Evolutionary conservation across 2,888 invertebrate genomes (phyloP).

Genomic region (Chorisops tibialis): DNA sequence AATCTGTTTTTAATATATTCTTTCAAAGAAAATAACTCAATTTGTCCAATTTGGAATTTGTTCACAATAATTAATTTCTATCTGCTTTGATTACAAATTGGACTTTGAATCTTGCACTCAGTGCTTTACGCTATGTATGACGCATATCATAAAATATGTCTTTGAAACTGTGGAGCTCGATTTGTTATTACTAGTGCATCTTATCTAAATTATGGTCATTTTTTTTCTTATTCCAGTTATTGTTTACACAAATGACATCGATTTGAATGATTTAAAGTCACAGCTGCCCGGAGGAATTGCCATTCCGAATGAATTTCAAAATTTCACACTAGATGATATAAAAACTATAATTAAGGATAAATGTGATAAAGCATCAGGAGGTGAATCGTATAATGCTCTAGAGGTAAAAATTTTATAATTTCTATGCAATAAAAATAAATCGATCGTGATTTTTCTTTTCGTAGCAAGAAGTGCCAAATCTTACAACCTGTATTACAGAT

Average conservation of each 20-base stretch:
- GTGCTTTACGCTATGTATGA: too few species aligned
- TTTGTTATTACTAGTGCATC: too few species aligned
- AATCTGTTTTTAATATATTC: too few species aligned
- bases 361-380: constrained; percentile 62
- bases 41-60: too few species aligned
- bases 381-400: constrained; percentile 57
- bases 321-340: constrained; percentile 50
- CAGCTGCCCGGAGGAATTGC: constrained; percentile 19
- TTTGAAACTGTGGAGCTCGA: too few species aligned
- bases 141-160: too few species aligned
- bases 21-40: too few species aligned
- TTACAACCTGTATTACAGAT: constrained; percentile 57
- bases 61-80: too few species aligned
- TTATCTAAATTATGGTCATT: too few species aligned
- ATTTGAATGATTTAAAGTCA: constrained; percentile 25
- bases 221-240: constrained; percentile 15
- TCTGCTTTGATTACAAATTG: too few species aligned
- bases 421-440: not conserved
- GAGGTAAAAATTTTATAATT: constrained; percentile 49
- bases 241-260: constrained; percentile 15
- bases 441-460: not conserved
- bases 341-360: constrained; percentile 60
- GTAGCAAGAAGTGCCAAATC: constrained; percentile 41
- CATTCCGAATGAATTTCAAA: constrained; percentile 30
- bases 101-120: too few species aligned